phyloP scores from a whole-genome alignment of 1,140 invertebrate genomes.

The Delia radicum region DNA sequence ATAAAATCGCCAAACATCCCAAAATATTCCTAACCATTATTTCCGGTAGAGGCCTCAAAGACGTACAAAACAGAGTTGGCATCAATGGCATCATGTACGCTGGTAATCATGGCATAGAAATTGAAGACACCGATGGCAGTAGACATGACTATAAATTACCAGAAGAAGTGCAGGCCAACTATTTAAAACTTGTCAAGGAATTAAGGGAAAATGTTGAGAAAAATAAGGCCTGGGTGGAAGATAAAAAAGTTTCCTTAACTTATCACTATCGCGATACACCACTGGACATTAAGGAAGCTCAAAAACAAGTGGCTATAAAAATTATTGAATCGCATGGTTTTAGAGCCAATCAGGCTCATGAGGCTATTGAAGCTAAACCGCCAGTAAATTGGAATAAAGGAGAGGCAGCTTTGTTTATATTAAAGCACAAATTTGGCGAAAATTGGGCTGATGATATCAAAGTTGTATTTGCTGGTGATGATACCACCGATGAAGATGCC shows the following conservation, averaged over 20 bases:
- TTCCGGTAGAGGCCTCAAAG: conserved; percentile 79
- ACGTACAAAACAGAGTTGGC: conserved; percentile 83
- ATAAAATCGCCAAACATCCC: conserved; percentile 76
- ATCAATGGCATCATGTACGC: conserved; percentile 86
- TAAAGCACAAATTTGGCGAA: conserved; percentile 83
- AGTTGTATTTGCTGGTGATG: conserved; percentile 87
- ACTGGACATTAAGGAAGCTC: conserved; percentile 61
- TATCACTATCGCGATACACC: conserved; percentile 86
- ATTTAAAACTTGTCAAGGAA: conserved; percentile 72
- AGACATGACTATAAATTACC: conserved; percentile 87
- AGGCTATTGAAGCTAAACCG: conserved; percentile 83
- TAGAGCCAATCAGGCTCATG: conserved; percentile 73
- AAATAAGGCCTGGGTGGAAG: conserved; percentile 88
- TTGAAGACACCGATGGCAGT: conserved; percentile 82
- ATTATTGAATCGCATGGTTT: conserved; percentile 76
- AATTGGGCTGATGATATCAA: conserved; percentile 83
- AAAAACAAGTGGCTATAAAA: conserved; percentile 66
- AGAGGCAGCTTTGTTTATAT: conserved; percentile 82
- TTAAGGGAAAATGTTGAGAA: conserved; percentile 78
- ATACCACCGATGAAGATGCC: conserved; percentile 87
- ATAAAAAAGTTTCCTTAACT: conserved; percentile 83
- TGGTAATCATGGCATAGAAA: conserved; percentile 85
- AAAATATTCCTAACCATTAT: conserved; percentile 85
- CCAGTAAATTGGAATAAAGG: conserved; percentile 89
- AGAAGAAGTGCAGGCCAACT: conserved; percentile 75